Conservation (phyloP, 2,113 vertebrate genomes). For the Seriola aureovittata region DNA sequence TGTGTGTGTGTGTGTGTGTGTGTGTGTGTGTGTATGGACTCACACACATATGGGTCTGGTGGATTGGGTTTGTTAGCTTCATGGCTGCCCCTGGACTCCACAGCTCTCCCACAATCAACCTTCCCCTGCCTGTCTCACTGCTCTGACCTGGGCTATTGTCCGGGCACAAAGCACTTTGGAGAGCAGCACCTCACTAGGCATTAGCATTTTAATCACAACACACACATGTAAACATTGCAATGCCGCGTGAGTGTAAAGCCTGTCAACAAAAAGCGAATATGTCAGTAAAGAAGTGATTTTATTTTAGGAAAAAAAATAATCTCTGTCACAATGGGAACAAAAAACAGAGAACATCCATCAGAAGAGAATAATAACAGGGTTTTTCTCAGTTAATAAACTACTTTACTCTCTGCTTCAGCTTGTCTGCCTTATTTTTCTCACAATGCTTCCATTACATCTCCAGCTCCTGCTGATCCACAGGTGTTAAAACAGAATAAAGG, state of each 20-base stretch:
- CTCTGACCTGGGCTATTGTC: constrained; percentile 79
- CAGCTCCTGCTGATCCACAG: constrained; percentile 24
- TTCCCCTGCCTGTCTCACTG: constrained; percentile 46
- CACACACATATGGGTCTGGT: background rate
- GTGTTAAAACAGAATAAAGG: constrained; percentile 10
- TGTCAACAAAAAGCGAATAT: constrained; percentile 37
- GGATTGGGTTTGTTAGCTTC: constrained; percentile 31
- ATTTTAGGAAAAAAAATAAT: constrained; percentile 11
- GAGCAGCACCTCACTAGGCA: constrained; percentile 58
- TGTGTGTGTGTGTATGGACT: background rate
- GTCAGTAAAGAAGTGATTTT: constrained; percentile 31
- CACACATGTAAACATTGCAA: constrained; percentile 27
- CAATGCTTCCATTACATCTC: background rate
- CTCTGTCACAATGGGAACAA: constrained; percentile 22
- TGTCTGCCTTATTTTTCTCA: constrained; percentile 8
- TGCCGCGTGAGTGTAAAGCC: constrained; percentile 28
- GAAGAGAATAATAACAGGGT: constrained; percentile 25
- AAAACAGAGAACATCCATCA: constrained; percentile 23
- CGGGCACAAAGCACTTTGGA: constrained; percentile 71
- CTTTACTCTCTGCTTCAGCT: constrained; percentile 25
- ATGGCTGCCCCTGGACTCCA: constrained; percentile 52
- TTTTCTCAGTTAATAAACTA: constrained; percentile 35
- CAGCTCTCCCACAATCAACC: constrained; percentile 65
- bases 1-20: background rate
- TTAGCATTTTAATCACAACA: constrained; percentile 81